Evolutionary conservation across 2,113 vertebrate genomes (phyloP), one percentile per base, ranked within the genome.

Genomic region (Apistogramma diplotaenia): DNA sequence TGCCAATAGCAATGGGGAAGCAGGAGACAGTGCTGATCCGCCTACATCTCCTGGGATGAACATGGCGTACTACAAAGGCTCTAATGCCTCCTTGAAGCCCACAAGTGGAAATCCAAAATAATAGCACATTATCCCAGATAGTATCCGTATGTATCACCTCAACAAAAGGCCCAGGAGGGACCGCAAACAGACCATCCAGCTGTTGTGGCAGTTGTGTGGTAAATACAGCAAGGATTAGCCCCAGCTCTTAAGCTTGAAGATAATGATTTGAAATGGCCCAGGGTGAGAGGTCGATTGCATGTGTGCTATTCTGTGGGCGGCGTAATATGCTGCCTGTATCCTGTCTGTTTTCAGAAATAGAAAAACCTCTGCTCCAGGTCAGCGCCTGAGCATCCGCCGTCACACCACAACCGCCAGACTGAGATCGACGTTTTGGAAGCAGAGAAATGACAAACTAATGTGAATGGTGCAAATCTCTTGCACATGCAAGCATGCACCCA

Each of bases 141-240:
- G 82, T 15, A 79, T 89, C 84, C 84, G 80, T 88, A 87, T 79
- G 85, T 46, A 84, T 49, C 33, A 27, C 43, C 18, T 54, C 35
- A 84, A 19, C 67, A 18, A 61, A 53, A 74, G 79, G 81, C 80
- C 78, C 79, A 56, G 31, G 21, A 62, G 37, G 58, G 77, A 79
- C 89, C 56, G 82, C 73, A 55, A 87, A 91, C 54, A 56, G 86
- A 79, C 55, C 84, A 90, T 91, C 92, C 93, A 94, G 92, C 86
- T 92, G 91, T 85, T 91, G 84, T 83, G 58, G 83, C 79, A 88
- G 80, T 91, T 85, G 73, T 86, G 83, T 81, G 78, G 87, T 88
- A 88, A 91, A 86, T 89, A 91, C 78, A 85, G 71, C 57, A 18
- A 78, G 89, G 93, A 93, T 94, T 93, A 93, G 78, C 60, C 75